A percentile compares a stretch with the other conserved stretches of the same genome.
Evolutionary conservation across 2,113 vertebrate genomes (phyloP).

Genomic region (Microcebus lehilahytsara): DNA sequence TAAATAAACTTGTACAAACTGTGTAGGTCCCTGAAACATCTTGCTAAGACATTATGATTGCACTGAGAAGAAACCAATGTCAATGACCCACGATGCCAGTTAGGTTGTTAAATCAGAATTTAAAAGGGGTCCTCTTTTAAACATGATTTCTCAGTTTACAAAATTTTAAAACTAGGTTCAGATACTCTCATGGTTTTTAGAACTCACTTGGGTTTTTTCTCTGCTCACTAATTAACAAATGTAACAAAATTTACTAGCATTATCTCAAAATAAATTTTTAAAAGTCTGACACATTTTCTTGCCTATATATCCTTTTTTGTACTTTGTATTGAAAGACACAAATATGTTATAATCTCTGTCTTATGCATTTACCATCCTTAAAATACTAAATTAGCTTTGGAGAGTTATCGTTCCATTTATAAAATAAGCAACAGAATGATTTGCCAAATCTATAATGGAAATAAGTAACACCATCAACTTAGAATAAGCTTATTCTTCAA

Average conservation of each 20-base stretch:
- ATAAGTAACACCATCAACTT: background rate
- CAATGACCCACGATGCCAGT: background rate
- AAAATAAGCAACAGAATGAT: background rate
- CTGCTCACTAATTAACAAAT: background rate
- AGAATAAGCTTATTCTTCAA: background rate
- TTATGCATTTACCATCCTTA: background rate
- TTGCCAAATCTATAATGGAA: background rate
- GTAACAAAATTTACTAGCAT: background rate
- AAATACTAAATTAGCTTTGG: slow-evolving; percentile 1
- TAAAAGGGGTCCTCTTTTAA: background rate
- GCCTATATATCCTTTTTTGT: background rate
- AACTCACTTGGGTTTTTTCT: background rate
- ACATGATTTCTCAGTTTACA: background rate
- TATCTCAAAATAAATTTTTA: background rate
- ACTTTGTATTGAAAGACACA: background rate
- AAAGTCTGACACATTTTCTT: background rate
- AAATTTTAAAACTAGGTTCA: slow-evolving; percentile 5
- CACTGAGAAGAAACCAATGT: background rate
- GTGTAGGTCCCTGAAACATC: background rate
- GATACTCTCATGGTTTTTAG: background rate
- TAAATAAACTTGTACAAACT: slow-evolving; percentile 47
- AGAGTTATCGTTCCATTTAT: background rate
- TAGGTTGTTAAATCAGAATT: slow-evolving; percentile 9
- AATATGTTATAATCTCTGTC: background rate
- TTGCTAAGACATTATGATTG: background rate